Conservation (phyloP, 2,113 vertebrate species). For the Aplodontia rufa region DNA sequence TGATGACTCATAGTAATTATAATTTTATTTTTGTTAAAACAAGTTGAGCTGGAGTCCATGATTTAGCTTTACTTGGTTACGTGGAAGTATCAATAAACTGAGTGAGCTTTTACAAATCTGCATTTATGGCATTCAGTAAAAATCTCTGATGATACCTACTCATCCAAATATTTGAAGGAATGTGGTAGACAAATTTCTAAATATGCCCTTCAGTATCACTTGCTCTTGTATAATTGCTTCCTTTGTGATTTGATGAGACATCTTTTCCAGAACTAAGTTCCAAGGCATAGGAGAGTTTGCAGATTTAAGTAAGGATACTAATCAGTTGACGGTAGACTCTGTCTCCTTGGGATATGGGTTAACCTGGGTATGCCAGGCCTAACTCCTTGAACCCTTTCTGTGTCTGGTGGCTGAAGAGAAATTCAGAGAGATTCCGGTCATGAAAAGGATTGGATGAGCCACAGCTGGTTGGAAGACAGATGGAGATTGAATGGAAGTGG, state of each 20-base stretch:
- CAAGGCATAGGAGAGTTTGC: not conserved
- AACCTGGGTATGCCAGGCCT: not conserved
- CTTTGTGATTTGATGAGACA: not conserved
- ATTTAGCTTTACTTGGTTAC: not conserved
- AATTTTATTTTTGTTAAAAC: not conserved
- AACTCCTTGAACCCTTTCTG: not conserved
- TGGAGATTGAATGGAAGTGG: not conserved
- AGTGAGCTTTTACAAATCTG: not conserved
- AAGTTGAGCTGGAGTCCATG: not conserved
- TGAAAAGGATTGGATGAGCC: not conserved
- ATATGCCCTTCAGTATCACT: not conserved
- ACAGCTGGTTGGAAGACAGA: not conserved
- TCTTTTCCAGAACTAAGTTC: not conserved
- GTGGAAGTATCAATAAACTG: not conserved
- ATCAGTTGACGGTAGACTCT: not conserved
- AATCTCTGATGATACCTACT: not conserved
- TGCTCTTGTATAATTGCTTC: not conserved
- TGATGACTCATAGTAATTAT: not conserved
- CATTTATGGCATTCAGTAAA: not conserved
- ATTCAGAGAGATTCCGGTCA: not conserved
- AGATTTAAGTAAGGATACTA: not conserved
- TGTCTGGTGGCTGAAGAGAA: not conserved
- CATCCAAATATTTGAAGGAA: not conserved
- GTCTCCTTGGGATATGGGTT: not conserved
- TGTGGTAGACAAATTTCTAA: not conserved